Evolutionary conservation across 2,797 vertebrate species (phyloP), one percentile per base, ranked within the genome.

Genomic region (Aulostomus chinensis): DNA sequence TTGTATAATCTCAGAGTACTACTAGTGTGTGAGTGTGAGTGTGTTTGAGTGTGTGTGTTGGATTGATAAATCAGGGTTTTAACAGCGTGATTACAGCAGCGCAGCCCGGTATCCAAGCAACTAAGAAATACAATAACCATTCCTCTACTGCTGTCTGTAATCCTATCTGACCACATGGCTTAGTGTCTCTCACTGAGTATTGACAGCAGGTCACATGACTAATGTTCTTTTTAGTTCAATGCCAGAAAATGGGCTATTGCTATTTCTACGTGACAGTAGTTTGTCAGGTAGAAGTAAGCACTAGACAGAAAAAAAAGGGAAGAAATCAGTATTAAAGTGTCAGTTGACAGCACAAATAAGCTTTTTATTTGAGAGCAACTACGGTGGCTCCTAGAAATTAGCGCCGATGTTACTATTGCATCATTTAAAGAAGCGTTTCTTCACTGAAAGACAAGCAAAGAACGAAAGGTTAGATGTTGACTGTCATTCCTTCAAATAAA

Each of bases 51-150:
- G 21, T 39, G 32, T 16, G 53, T 18, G 34, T 55, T 69, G 51
- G 22, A 56, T 11, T 50, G 43, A 80, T 68, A 66, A 73, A 67
- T 61, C 33, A 35, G 21, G 15, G 28, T 62, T 57, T 71, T 51
- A 68, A 70, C 30, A 39, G 47, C 10, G 9, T 34, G 63, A 86
- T 78, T 62, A 49, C 22, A 67, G 62, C 40, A 37, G 46, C n/a
- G 2, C 54, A 9, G 47, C 45, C 9, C 41, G 35, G 84, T 85
- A 83, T 66, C 85, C 30, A 84, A 25, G 85, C 81, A 86, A 86
- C 82, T 21, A 72, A 60, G 67, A 68, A 80, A 84, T 37, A 85
- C 80, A 78, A 77, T 55, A 68, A 34, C 34, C 33, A 39, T 10
- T 40, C 16, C 51, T 50, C 18, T 65, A 13, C 31, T 9, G 11